Base-by-base conservation (phyloP, 1,140 invertebrate species). In the Macrosteles quadrilineatus region DNA sequence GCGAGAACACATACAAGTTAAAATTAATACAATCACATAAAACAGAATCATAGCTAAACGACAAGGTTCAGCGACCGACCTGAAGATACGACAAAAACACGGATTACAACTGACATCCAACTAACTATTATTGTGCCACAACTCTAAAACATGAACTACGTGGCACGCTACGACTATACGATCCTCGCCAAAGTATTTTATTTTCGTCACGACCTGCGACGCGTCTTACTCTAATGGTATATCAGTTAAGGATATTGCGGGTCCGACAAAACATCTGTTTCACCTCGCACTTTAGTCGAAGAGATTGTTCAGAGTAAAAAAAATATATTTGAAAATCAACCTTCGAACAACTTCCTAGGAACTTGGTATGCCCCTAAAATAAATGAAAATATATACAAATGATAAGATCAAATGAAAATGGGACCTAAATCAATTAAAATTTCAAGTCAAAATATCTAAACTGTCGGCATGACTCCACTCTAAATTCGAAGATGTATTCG, bases 141-240 rank as follows among this genome's bases (percentile, higher is more conserved):
- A 50, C 3, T n/a, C 21, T 36, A 36, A 19, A 50, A 50, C 47
- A 50, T 19, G 2, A 50, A 50, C 47, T 50, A 50, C 47, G 47
- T 19, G 47, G 47, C 47, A 50, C 47, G 3, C 47, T 50, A 50
- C 47, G n/a, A 50, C 47, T 19, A 50, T n/a, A 19, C 4, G 47
- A 50, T 50, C 47, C 47, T 50, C 47, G 4, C 47, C 4, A 4
- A 50, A 50, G 47, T 50, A 50, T 50, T 50, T 50, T 50, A 50
- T 50, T 50, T 50, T 50, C 47, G 47, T 50, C 47, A 50, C 47
- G n/a, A 50, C 47, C n/a, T 21, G 47, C n/a, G 47, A 50, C 47
- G n/a, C 14, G n/a, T 50, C 47, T 50, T 19, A 50, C n/a, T 50
- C 47, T 50, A 50, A 50, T 50, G 47, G 47, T 50, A 50, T 50